Conservation (phyloP, 2,888 invertebrate genomes). For the Apodemia hepburni region DNA sequence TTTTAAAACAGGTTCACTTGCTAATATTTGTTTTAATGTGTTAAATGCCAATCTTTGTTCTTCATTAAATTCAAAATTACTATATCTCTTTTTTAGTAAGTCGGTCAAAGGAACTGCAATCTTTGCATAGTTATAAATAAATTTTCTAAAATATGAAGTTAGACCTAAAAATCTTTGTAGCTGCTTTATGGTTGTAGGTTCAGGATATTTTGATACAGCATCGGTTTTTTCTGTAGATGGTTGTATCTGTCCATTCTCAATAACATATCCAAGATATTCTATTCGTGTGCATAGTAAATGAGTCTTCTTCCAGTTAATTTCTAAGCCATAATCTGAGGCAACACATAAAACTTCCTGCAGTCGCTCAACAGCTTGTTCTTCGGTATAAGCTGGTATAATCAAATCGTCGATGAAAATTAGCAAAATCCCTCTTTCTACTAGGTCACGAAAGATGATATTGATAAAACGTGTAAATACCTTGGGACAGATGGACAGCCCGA, state of each 20-base stretch:
- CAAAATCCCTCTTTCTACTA: conserved; percentile 30
- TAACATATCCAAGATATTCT: too few species aligned
- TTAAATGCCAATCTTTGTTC: conserved; percentile 20
- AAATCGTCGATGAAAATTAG: conserved; percentile 36
- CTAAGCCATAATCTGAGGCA: too few species aligned
- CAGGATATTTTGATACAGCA: too few species aligned
- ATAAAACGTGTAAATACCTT: conserved; percentile 43
- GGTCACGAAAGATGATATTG: conserved; percentile 36
- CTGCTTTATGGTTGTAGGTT: too few species aligned
- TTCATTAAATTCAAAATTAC: conserved; percentile 20
- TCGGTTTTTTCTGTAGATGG: too few species aligned
- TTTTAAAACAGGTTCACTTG: too few species aligned
- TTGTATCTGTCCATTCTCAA: too few species aligned
- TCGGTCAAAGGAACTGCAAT: conserved; percentile 35
- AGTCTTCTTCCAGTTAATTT: too few species aligned
- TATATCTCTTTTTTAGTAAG: conserved; percentile 22
- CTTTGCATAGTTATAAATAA: conserved; percentile 32
- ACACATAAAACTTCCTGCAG: conserved; percentile 23
- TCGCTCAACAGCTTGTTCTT: conserved; percentile 25
- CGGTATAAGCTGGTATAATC: conserved; percentile 28
- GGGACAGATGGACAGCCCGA: conserved; percentile 39
- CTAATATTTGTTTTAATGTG: too few species aligned
- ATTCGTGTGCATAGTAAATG: too few species aligned
- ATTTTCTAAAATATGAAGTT: conserved; percentile 35
- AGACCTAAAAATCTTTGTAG: conserved; percentile 29